Evolutionary conservation across 2,113 vertebrate species (phyloP), one percentile per base, ranked within the genome.

Genomic region (Sceloporus undulatus): DNA sequence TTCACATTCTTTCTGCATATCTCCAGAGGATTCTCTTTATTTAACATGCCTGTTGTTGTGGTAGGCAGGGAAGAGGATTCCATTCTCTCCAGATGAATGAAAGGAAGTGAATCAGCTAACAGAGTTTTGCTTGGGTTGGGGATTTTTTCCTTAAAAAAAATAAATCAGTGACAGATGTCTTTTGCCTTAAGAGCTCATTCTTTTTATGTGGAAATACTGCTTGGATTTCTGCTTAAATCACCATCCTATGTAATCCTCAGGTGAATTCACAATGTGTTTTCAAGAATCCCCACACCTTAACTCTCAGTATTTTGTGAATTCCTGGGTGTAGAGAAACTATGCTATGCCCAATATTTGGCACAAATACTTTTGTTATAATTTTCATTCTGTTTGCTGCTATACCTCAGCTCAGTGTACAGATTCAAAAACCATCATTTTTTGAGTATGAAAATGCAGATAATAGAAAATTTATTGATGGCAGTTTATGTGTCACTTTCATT

Each of bases 51-150:
- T 89, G 84, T 19, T 85, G 21, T 74, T 88, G 23, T 70, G 18
- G 90, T 27, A 87, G 81, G 38, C 16, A 19, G 40, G 19, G 40
- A 29, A 52, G 19, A 1, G 27, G 77, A 5, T 29, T 42, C 1
- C 27, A 27, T 7, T 54, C 29, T 25, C n/a, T 62, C 40, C 48
- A 21, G 78, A 25, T 85, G 73, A 14, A 11, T 86, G 82, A 94
- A 42, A 5, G 81, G 79, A 94, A 94, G 81, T 88, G 88, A 96
- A 93, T 92, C 77, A 54, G 73, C 85, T 91, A 91, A 66, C 84
- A 79, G 90, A 87, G 23, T 94, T 94, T 87, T 90, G 27, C 1
- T 89, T 91, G 34, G 89, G 59, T 90, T 87, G 70, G 81, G 79
- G 80, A 77, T 91, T 91, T 92, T 16, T 80, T 82, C 25, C n/a